Base-by-base conservation (phyloP, 2,888 invertebrate species). In the Ligdia adustata region DNA sequence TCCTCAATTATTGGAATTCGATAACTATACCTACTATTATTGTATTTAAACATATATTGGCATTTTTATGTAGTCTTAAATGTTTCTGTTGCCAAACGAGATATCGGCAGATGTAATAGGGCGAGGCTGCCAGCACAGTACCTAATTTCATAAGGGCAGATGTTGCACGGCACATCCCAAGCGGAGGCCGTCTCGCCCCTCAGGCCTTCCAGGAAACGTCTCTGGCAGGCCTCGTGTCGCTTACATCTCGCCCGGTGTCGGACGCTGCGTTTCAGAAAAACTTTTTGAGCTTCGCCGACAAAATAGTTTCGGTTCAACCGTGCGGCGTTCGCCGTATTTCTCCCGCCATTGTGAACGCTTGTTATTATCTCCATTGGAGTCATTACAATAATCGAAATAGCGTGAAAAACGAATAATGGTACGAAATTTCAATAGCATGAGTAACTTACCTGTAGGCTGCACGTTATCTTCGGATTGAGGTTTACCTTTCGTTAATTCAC, bases 121-220 rank as follows among this genome's bases (percentile, higher is more conserved):
- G 62, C 63, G 58, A 66, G 64, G 57, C 62, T 56, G 60, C 58
- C 31, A 22, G 29, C 29, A 16, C 7, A 38, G 35, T 64, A n/a
- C n/a, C n/a, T n/a, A 68, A 68, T 77, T 42, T 47, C 33, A 45
- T 50, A 81, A 73, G 74, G 78, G 84, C 88, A 88, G 87, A 87
- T 88, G 87, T 81, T 72, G 74, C 57, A 53, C 57, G 64, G 63
- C 57, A 65, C 72, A 73, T 69, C 71, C 71, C 66, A 70, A 76
- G 75, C 68, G 72, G 73, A 75, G 66, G 75, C 74, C 74, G 79
- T 73, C 73, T 75, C 77, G 78, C 70, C 75, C 73, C 67, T 66
- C 58, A 67, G 75, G 69, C 88, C 89, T 90, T 90, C 89, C 84
- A 73, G 81, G 89, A 90, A 89, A 79, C 64, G 69, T 72, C 70